Percentiles rank a stretch among this genome's conserved stretches.
phyloP scores from a whole-genome alignment of 2,113 vertebrate species.

The Elanoides forficatus region DNA sequence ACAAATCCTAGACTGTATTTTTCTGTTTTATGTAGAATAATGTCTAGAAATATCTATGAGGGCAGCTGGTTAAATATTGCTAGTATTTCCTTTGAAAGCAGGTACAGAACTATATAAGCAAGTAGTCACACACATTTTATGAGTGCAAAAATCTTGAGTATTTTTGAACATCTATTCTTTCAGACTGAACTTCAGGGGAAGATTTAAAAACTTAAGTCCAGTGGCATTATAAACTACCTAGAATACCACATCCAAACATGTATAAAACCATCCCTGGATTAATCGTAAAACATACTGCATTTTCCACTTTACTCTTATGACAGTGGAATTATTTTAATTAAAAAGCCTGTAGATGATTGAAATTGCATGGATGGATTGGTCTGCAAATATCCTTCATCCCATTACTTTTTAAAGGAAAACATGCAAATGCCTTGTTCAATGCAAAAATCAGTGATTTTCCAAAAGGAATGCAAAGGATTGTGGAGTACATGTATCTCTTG shows the following conservation, averaged over 20 bases:
- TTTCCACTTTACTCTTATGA: neutral
- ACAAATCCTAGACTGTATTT: neutral
- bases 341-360: neutral
- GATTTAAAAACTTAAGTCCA: neutral
- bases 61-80: neutral
- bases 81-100: neutral
- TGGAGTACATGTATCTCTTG: neutral
- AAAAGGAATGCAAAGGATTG: neutral
- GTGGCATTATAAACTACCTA: neutral
- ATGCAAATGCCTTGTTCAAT: neutral
- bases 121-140: neutral
- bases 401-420: neutral
- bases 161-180: neutral
- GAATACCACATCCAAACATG: neutral
- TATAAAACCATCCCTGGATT: neutral
- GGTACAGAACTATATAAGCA: neutral
- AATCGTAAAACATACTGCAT: neutral
- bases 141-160: neutral
- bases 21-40: neutral
- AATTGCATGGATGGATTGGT: neutral
- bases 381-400: neutral
- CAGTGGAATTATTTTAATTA: neutral
- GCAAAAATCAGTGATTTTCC: neutral
- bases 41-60: neutral
- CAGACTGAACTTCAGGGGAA: neutral